phyloP scores from a whole-genome alignment of 2,113 vertebrate genomes.

The Okapia johnstoni region DNA sequence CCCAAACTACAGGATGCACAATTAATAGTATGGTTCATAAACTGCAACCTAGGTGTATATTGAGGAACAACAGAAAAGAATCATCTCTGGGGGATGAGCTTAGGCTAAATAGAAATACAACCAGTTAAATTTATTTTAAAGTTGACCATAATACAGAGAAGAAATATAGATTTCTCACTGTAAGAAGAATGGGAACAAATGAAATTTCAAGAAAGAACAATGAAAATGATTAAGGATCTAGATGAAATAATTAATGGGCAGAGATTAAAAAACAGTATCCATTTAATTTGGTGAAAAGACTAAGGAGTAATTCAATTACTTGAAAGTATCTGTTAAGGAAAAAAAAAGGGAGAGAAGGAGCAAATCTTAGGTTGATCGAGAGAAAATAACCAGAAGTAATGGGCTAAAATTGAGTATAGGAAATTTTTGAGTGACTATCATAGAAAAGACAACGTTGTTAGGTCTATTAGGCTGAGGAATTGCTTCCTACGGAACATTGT shows the following conservation, averaged over 20 bases:
- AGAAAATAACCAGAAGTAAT: slow-evolving; percentile 67
- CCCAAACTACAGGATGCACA: not conserved
- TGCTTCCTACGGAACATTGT: slow-evolving; percentile 6
- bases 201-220: slow-evolving; percentile 62
- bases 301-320: slow-evolving; percentile 60
- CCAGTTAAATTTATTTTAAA: slow-evolving; percentile 1
- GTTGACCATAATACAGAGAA: not conserved
- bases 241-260: slow-evolving; percentile 64
- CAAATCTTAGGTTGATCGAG: slow-evolving; percentile 50
- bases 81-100: slow-evolving; percentile 25
- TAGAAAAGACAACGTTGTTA: not conserved
- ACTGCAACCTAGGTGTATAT: not conserved
- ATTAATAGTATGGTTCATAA: slow-evolving; percentile 47
- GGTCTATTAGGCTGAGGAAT: slow-evolving; percentile 20
- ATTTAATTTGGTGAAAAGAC: slow-evolving; percentile 66
- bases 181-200: slow-evolving; percentile 48
- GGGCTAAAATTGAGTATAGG: slow-evolving; percentile 49
- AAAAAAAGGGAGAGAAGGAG: slow-evolving; percentile 14
- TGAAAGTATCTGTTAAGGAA: slow-evolving; percentile 16
- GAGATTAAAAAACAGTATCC: slow-evolving; percentile 54
- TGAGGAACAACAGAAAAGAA: slow-evolving; percentile 18
- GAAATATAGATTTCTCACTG: slow-evolving; percentile 36
- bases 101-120: slow-evolving; percentile 20
- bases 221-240: slow-evolving; percentile 61
- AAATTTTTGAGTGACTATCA: slow-evolving; percentile 44